These are phyloP conservation scores for Liodrosophila aerea DNA, from an alignment of 2,888 invertebrate genomes.

Conservation along the genomic window DNA sequence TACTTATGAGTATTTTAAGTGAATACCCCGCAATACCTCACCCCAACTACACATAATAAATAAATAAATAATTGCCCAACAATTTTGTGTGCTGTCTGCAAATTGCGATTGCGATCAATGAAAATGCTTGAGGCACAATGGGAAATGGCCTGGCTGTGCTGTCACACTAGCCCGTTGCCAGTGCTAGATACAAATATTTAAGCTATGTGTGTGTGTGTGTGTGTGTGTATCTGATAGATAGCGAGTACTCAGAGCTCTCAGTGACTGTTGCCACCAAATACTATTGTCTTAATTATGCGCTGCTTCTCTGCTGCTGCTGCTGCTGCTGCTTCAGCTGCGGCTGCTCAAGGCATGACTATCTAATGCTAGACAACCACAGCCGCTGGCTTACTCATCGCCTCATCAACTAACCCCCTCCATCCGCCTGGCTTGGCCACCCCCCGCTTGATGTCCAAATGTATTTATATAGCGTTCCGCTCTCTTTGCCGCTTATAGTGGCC, in stretches of 20 bases:
- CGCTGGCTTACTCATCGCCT: conserved; percentile 60
- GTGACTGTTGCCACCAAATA: conserved; percentile 29
- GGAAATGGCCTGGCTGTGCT: conserved; percentile 6
- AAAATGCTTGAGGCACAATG: conserved; percentile 35
- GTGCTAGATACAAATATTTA: conserved; percentile 11
- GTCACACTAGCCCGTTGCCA: conserved; percentile 14
- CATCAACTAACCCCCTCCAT: conserved; percentile 28
- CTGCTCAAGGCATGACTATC: conserved; percentile 61
- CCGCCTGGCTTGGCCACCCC: not conserved
- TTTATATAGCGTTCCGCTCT: conserved; percentile 47
- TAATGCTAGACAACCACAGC: conserved; percentile 54
- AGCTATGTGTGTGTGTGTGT: conserved; percentile 21
- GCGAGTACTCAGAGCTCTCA: conserved; percentile 21
- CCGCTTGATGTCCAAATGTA: not conserved
- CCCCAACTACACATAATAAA: conserved; percentile 10
- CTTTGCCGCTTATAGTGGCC: conserved; percentile 28
- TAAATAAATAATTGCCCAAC: conserved; percentile 65
- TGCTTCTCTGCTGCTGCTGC: conserved; percentile 31
- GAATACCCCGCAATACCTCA: not conserved
- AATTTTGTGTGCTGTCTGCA: conserved; percentile 70
- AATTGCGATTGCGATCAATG: conserved; percentile 63
- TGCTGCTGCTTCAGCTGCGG: conserved; percentile 28
- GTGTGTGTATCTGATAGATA: conserved; percentile 29
- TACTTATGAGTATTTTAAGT: not conserved
- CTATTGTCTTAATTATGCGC: conserved; percentile 74